Base-by-base conservation (phyloP, 2,888 invertebrate species). In the Tricholauxania praeusta region DNA sequence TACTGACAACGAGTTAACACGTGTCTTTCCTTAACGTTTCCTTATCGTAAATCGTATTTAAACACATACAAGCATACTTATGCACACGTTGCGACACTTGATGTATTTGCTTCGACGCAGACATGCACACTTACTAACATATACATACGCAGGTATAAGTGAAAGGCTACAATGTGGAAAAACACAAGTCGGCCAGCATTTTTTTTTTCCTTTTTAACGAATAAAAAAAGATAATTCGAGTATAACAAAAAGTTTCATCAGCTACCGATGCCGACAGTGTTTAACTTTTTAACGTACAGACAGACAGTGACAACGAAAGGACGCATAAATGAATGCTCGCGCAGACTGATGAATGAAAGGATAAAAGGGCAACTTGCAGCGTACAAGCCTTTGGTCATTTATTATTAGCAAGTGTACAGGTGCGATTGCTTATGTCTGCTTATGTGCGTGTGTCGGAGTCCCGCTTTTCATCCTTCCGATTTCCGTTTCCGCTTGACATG, bases 401-500 rank as follows among this genome's bases (percentile, higher is more conserved):
- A 64, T 64, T 64, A 64, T 22, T 51, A 64, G 22, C 63, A 64
- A 22, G 49, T 48, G 51, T 17, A 57, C 59, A 14, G 17, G 32
- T 22, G 53, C 59, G 69, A 6, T 6, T 60, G 17, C 57, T 51
- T 64, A 15, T 15, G 59, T 51, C 59, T 66, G 48, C 48, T 17
- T 64, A 28, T 28, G 57, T 12, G 5, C 19, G 59, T 48, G 63
- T 67, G 7, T 48, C 12, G 47, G n/a, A 5, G 22, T 19, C 59
- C 28, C 47, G 64, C 64, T 49, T 64, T 49, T 64, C 28, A 51
- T 64, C 64, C 64, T 64, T 64, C 64, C 64, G 64, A 19, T 51
- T 64, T 82, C 82, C 81, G 80, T 76, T 80, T 81, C 64, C 76
- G 79, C 76, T 76, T 77, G 82, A 78, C 80, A 81, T 39, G 39